Base-by-base conservation (phyloP, 2,888 invertebrate genomes). In the Drosophila anomelani region DNA sequence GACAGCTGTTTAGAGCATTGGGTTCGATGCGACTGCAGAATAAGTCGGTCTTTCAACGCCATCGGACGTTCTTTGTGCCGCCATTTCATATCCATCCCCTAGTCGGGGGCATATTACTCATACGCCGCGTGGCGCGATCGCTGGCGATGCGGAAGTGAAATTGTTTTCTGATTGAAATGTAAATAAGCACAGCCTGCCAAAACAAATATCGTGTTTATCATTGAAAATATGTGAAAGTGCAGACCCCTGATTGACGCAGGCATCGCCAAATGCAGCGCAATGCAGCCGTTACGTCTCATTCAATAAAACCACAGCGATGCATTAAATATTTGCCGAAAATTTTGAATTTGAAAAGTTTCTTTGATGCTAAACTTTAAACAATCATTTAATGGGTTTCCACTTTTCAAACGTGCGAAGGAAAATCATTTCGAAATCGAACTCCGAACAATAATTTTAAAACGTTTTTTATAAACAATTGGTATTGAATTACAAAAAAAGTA, bases 21-120 rank as follows among this genome's bases (percentile, higher is more conserved):
- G 57, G 76, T 78, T 70, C 73, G 53, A 71, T 74, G 78, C 75
- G 75, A 44, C 57, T 74, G 79, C 85, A 86, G 84, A 85, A 74
- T 86, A 87, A 89, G 89, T 87, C 89, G 77, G 89, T 87, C 82
- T 87, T 85, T 71, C 87, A 70, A 74, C 69, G 81, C 58, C 73
- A 72, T 49, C 84, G 84, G 84, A 88, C 85, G 54, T 75, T 54
- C 23, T 51, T 20, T 63, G 51, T 34, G 39, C 36, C 23, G 51
- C 20, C 8, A 32, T 72, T 68, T 51, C 23, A 46, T 49, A 56
- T 67, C 54, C 58, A 59, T 46, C 49, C 56, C 49, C 32, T 41
- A 47, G 51, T 15, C 23, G 58, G 36, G 44, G 39, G 54, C 51
- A 69, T 39, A 78, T 79, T 59, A 78, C 81, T 75, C 77, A 88